phyloP scores from a whole-genome alignment of 2,797 vertebrate genomes.

The Brotula barbata region DNA sequence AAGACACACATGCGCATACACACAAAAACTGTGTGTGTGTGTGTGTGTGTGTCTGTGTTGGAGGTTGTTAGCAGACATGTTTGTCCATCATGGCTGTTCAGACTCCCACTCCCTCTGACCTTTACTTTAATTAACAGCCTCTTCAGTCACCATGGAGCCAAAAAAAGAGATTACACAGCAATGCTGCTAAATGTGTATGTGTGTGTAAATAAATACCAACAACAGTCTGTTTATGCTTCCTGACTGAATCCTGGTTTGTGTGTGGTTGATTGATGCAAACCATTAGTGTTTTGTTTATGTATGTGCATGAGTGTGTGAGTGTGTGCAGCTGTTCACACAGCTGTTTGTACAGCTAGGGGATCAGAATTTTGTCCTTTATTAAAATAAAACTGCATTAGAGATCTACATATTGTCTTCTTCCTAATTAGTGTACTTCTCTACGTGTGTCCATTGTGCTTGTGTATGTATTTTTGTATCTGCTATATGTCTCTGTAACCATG shows the following conservation, averaged over 20 bases:
- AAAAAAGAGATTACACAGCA: conserved; percentile 1
- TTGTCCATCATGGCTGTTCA: conserved; percentile 42
- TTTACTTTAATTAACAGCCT: conserved; percentile 54
- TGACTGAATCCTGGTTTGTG: background rate
- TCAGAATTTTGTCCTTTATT: too few relatives aligned
- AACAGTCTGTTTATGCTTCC: background rate
- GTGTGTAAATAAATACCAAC: background rate
- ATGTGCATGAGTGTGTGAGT: background rate
- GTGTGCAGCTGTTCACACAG: too few relatives aligned
- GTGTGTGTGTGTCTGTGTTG: conserved; percentile 2
- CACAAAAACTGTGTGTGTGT: background rate
- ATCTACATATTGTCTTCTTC: too few relatives aligned
- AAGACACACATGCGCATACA: background rate
- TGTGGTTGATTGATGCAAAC: background rate
- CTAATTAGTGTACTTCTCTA: too few relatives aligned
- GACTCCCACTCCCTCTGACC: conserved; percentile 37
- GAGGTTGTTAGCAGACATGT: conserved; percentile 37
- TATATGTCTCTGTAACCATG: conserved; percentile 1
- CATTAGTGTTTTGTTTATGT: background rate
- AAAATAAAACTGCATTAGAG: too few relatives aligned
- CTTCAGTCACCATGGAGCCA: conserved; percentile 4
- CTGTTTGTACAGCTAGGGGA: too few relatives aligned
- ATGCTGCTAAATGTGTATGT: background rate
- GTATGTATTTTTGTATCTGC: too few relatives aligned
- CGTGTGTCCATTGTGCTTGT: too few relatives aligned